Conservation (phyloP, 2,797 vertebrate species). For the Carcharodon carcharias region DNA sequence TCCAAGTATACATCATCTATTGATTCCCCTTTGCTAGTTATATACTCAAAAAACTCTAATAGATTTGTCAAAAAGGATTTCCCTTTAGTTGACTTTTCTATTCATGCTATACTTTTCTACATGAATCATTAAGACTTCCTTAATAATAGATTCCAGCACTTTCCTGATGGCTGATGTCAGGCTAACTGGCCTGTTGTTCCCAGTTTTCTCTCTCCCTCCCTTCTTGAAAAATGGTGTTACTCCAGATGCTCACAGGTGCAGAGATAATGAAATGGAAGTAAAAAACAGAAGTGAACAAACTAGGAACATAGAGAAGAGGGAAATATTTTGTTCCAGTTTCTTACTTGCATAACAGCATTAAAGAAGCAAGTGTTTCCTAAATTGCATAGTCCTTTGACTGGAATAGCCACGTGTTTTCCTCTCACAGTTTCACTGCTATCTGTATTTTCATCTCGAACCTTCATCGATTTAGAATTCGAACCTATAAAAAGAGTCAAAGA, state of each 20-base stretch:
- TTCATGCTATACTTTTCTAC: not conserved
- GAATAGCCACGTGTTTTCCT: constrained; percentile 66
- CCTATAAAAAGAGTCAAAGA: constrained; percentile 52
- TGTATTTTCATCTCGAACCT: constrained; percentile 69
- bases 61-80: no score
- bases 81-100: no score
- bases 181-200: not conserved
- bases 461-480: constrained; percentile 75
- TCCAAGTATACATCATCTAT: no score
- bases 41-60: no score
- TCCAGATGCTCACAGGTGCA: not conserved
- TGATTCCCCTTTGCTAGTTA: no score
- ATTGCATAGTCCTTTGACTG: constrained; percentile 93
- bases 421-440: constrained; percentile 65
- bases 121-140: not conserved
- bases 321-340: constrained; percentile 43
- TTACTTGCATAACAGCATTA: constrained; percentile 96
- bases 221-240: not conserved
- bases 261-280: not conserved
- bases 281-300: not conserved
- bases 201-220: not conserved
- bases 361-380: constrained; percentile 98
- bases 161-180: not conserved
- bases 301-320: not conserved
- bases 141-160: not conserved